phyloP scores from a whole-genome alignment of 2,113 vertebrate species.

The Notechis scutatus region DNA sequence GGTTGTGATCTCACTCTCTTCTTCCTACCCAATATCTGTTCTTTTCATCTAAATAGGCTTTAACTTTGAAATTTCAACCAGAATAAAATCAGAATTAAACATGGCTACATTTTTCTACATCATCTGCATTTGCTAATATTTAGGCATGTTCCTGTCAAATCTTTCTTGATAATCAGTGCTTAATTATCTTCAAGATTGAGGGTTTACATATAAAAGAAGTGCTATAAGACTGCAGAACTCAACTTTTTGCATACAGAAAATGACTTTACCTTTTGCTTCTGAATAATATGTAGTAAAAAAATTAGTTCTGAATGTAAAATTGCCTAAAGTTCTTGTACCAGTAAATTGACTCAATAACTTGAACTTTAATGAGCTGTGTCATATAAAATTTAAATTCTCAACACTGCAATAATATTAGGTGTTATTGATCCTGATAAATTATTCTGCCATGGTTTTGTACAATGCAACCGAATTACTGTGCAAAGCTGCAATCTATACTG shows the following conservation, averaged over 20 bases:
- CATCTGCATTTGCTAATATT: background rate
- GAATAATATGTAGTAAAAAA: background rate
- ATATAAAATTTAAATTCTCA: slow-evolving; percentile 40
- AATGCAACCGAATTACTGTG: slow-evolving; percentile 29
- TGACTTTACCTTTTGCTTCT: slow-evolving; percentile 18
- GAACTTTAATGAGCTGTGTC: slow-evolving; percentile 53
- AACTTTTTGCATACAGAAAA: background rate
- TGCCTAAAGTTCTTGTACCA: slow-evolving; percentile 24
- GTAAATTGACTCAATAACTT: slow-evolving; percentile 35
- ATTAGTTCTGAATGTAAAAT: slow-evolving; percentile 33
- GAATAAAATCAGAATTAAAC: background rate
- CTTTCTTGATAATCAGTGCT: background rate
- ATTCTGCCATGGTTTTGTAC: slow-evolving; percentile 46
- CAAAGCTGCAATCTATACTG: background rate
- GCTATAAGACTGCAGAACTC: background rate
- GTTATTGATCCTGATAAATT: background rate
- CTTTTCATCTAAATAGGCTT: background rate
- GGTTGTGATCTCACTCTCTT: background rate
- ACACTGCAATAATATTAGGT: slow-evolving; percentile 40
- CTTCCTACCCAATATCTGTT: background rate
- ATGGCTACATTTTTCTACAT: background rate
- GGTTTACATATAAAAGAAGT: background rate
- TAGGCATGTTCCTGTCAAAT: background rate
- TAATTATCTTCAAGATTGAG: background rate
- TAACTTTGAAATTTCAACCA: background rate